Evolutionary conservation across 1,140 invertebrate species (phyloP).

Genomic region (Periplaneta americana): DNA sequence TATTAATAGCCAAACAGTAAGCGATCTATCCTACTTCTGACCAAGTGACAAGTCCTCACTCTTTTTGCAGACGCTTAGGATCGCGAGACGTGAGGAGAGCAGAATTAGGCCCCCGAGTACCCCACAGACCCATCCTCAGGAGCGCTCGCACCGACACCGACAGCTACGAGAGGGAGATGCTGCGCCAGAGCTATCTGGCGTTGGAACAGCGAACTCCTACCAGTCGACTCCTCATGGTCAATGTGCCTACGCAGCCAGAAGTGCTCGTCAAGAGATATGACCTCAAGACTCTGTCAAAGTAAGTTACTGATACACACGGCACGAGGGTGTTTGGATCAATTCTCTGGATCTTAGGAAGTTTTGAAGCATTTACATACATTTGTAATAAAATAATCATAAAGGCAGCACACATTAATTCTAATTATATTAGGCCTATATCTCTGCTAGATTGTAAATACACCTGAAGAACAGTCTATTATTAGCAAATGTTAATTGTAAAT

Average conservation of each 20-base stretch:
- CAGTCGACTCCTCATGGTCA: constrained; percentile 38
- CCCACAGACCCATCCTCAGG: background rate
- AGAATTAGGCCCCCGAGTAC: background rate
- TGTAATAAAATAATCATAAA: too few relatives aligned
- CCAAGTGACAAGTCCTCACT: too few relatives aligned
- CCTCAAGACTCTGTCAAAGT: constrained; percentile 54
- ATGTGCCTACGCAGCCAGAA: constrained; percentile 54
- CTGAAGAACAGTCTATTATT: too few relatives aligned
- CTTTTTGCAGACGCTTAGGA: background rate
- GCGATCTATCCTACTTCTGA: too few relatives aligned
- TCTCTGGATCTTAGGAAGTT: too few relatives aligned
- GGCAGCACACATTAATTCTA: too few relatives aligned
- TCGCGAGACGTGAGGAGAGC: background rate
- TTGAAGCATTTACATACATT: too few relatives aligned
- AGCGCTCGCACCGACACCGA: background rate
- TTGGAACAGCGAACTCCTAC: background rate
- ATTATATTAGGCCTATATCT: too few relatives aligned
- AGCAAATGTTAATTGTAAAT: too few relatives aligned
- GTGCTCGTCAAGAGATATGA: constrained; percentile 63
- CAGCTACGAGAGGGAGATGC: constrained; percentile 30
- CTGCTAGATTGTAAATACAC: too few relatives aligned
- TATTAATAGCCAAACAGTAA: too few relatives aligned
- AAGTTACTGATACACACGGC: constrained; percentile 21
- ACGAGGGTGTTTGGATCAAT: background rate
- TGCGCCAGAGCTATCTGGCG: constrained; percentile 36